A percentile compares a stretch with the other conserved stretches of the same genome.
Conservation (phyloP, 2,888 invertebrate species). For the Lepidochitona cinerea region DNA sequence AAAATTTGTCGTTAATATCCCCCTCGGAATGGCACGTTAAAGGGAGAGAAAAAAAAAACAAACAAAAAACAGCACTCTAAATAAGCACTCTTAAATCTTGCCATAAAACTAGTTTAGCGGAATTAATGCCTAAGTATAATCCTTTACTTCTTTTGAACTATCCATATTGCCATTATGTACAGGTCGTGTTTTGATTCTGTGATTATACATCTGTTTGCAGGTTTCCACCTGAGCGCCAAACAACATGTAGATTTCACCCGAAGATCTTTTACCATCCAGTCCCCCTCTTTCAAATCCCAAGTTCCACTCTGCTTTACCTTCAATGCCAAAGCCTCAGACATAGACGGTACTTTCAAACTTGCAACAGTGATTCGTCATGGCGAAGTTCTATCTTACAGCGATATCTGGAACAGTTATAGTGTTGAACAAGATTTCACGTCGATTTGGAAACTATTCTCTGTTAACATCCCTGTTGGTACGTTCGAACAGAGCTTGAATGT, state of each 20-base stretch:
- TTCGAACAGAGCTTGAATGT: background rate
- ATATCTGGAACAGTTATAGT: background rate
- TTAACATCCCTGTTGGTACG: background rate
- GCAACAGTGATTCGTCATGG: background rate
- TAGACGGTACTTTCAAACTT: background rate
- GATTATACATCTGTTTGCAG: too few relatives aligned
- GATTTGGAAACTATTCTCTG: background rate
- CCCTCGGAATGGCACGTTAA: too few relatives aligned
- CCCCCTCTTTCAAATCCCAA: background rate
- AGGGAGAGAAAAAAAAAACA: too few relatives aligned
- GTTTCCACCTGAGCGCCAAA: background rate
- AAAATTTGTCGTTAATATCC: too few relatives aligned
- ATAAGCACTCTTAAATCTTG: too few relatives aligned
- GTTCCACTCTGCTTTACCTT: background rate
- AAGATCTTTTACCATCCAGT: background rate
- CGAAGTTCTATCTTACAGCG: background rate
- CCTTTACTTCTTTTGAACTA: too few relatives aligned
- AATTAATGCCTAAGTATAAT: too few relatives aligned
- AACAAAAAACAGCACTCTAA: too few relatives aligned
- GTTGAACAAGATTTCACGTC: background rate
- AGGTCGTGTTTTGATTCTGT: too few relatives aligned
- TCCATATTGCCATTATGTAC: too few relatives aligned
- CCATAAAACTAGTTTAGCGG: too few relatives aligned
- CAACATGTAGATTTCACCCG: background rate
- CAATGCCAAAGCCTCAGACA: background rate